Evolutionary conservation across 2,888 invertebrate genomes (phyloP).

Genomic region (Beris chalybata): DNA sequence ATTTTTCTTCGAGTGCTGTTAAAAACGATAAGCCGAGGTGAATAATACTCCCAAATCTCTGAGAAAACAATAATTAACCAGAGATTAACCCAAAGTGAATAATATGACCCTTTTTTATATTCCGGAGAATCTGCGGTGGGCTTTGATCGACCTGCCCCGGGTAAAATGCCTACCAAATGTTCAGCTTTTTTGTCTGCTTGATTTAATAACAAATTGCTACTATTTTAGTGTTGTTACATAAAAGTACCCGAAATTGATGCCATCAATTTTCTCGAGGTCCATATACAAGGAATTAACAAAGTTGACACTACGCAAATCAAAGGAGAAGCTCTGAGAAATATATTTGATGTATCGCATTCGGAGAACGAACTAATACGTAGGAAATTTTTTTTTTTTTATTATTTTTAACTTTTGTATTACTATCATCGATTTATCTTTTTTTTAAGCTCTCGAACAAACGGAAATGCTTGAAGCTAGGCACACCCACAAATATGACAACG

Average conservation of each 20-base stretch:
- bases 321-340: constrained; percentile 50
- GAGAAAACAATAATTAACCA: too few relatives aligned
- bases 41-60: too few relatives aligned
- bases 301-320: constrained; percentile 45
- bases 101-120: too few relatives aligned
- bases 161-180: too few relatives aligned
- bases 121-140: background rate
- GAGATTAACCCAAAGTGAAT: too few relatives aligned
- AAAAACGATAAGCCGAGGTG: too few relatives aligned
- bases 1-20: too few relatives aligned
- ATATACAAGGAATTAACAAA: constrained; percentile 57
- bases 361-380: constrained; percentile 57
- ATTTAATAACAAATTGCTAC: too few relatives aligned
- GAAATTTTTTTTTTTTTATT: constrained; percentile 36
- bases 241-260: constrained; percentile 50
- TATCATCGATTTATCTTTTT: background rate
- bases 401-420: too few relatives aligned
- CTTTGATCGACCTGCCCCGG: too few relatives aligned
- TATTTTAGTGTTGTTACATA: constrained; percentile 50
- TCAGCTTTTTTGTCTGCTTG: too few relatives aligned
- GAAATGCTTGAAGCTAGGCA: constrained; percentile 48
- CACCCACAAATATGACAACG: constrained; percentile 46
- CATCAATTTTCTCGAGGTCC: constrained; percentile 49
- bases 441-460: constrained; percentile 55
- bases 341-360: constrained; percentile 56